Evolutionary conservation across 2,888 invertebrate species (phyloP).

Genomic region (Lamellibrachia satsuma): DNA sequence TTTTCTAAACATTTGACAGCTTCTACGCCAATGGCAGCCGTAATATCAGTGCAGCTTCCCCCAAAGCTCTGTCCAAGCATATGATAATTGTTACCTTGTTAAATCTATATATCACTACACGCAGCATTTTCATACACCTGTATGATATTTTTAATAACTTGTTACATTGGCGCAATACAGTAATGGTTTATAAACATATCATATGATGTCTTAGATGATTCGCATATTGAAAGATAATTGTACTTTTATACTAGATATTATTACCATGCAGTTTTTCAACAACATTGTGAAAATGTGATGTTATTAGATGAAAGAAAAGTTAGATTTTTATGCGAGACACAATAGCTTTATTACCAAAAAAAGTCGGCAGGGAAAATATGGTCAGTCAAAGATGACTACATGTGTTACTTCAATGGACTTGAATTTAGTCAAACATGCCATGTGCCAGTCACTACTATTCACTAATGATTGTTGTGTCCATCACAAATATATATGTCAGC

Average conservation of each 20-base stretch:
- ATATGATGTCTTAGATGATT: neutral
- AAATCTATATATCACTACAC: neutral
- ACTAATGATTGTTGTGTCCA: neutral
- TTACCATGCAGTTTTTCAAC: neutral
- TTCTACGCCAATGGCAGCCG: no score
- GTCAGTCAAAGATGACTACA: neutral
- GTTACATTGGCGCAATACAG: neutral
- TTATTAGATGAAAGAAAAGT: no score
- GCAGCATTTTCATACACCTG: neutral
- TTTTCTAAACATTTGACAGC: no score
- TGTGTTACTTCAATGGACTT: neutral
- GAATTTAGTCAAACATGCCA: neutral
- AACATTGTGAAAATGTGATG: neutral
- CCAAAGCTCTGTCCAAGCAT: no score
- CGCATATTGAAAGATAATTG: neutral
- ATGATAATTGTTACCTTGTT: neutral
- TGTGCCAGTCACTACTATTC: neutral
- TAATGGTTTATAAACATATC: neutral
- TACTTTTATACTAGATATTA: neutral
- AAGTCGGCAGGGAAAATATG: neutral
- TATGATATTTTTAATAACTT: neutral
- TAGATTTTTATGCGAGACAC: no score
- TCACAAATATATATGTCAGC: neutral
- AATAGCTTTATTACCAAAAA: neutral
- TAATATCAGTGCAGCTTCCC: no score